Conservation (phyloP, 2,113 vertebrate species). For the Diglossa brunneiventris region DNA sequence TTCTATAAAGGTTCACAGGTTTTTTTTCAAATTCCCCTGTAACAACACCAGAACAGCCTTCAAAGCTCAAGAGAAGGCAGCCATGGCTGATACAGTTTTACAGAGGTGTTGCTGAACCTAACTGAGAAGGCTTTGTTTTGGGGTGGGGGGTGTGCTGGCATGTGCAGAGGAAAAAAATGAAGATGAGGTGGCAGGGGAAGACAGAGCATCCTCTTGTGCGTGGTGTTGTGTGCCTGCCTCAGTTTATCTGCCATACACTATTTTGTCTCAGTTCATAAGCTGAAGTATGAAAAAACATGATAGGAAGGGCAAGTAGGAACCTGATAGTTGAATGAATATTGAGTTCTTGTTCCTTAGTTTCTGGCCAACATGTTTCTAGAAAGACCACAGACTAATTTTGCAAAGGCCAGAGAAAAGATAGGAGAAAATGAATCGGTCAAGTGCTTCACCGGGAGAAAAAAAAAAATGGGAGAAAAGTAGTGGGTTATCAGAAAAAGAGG, state of each 20-base stretch:
- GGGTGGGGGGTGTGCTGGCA: not conserved
- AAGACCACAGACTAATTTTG: not conserved
- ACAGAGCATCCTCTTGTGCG: not conserved
- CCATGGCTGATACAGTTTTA: not conserved
- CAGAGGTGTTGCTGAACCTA: not conserved
- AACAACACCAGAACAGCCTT: not conserved
- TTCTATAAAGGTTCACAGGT: not conserved
- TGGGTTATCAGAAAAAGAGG: not conserved
- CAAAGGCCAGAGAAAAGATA: not conserved
- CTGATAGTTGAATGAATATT: not conserved
- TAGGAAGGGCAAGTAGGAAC: not conserved
- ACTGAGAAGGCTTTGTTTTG: not conserved
- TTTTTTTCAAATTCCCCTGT: not conserved
- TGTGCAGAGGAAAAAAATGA: not conserved
- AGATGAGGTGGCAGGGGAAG: not conserved
- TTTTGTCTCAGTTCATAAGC: not conserved
- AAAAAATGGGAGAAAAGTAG: not conserved
- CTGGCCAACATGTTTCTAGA: not conserved
- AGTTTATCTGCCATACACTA: not conserved
- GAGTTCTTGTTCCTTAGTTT: not conserved
- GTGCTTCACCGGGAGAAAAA: not conserved
- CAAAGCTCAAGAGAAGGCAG: not conserved
- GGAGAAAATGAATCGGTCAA: not conserved
- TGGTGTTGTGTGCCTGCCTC: not conserved
- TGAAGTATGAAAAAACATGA: accelerated